A percentile compares a stretch with the other conserved stretches of the same genome.
phyloP scores from a whole-genome alignment of 2,797 vertebrate genomes.

The Enteromius treurensis region DNA sequence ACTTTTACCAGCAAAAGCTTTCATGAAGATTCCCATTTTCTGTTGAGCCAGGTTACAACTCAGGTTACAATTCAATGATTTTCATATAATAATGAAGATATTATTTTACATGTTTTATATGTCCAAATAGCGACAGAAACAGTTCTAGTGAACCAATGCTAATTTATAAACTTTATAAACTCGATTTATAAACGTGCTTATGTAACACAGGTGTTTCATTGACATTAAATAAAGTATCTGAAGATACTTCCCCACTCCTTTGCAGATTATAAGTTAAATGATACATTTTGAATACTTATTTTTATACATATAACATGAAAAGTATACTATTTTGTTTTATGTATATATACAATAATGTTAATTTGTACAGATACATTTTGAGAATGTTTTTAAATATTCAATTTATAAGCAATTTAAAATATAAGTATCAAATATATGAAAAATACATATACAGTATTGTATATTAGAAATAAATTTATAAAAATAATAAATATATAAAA shows the following conservation, averaged over 20 bases:
- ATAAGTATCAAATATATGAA: background rate
- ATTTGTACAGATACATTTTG: background rate
- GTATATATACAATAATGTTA: background rate
- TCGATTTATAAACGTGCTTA: background rate
- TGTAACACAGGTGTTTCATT: background rate
- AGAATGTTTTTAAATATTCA: background rate
- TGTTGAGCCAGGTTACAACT: background rate
- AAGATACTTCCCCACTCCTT: background rate
- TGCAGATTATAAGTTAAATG: background rate
- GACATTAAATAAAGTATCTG: background rate
- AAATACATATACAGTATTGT: background rate
- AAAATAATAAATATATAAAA: background rate
- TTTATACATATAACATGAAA: conserved; percentile 1
- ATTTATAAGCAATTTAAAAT: background rate
- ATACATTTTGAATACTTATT: background rate
- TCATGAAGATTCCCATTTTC: background rate
- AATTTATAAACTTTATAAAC: background rate
- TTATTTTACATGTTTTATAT: background rate
- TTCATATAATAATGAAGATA: background rate
- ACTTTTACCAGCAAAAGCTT: background rate
- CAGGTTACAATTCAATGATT: background rate
- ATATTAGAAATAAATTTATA: background rate
- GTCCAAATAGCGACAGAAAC: background rate
- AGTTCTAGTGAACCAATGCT: background rate
- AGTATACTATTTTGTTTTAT: background rate